phyloP scores from a whole-genome alignment of 1,140 invertebrate species.

The Brachionus rubens region DNA sequence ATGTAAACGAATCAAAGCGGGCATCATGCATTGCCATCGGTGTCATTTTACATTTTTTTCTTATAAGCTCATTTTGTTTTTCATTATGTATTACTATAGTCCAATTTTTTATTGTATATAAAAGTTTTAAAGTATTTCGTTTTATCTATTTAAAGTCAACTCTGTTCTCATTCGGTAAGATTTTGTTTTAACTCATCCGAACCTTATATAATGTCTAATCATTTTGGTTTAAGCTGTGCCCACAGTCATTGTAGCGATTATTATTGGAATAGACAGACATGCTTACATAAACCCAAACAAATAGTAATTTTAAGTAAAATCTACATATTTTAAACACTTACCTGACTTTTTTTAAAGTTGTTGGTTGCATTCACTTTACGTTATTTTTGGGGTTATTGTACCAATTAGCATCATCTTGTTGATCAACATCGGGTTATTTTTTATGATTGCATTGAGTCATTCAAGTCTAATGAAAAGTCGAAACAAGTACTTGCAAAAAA shows the following conservation, averaged over 20 bases:
- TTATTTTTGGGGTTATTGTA: neutral
- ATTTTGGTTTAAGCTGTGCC: constrained; percentile 16
- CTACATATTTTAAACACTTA: neutral
- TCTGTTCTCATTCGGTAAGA: constrained; percentile 6
- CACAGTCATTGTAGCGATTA: neutral
- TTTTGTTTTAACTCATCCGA: neutral
- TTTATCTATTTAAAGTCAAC: neutral
- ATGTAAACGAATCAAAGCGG: neutral
- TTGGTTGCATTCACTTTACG: constrained; percentile 7
- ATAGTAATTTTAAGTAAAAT: neutral
- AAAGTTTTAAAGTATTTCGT: constrained; percentile 30
- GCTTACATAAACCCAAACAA: constrained; percentile 25
- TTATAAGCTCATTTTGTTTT: constrained; percentile 27
- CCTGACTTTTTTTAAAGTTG: constrained; percentile 3
- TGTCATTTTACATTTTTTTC: neutral
- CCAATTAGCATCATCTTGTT: constrained; percentile 17
- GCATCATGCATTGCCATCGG: constrained; percentile 17
- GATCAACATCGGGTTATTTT: neutral
- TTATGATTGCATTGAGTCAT: constrained; percentile 1
- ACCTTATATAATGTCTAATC: neutral
- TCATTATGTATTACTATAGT: neutral
- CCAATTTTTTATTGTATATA: constrained; percentile 14
- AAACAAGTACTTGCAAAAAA: constrained; percentile 28
- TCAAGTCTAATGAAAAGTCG: neutral
- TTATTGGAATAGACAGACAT: neutral